Base-by-base conservation (phyloP, 2,113 vertebrate genomes). In the Tragelaphus buxtoni region DNA sequence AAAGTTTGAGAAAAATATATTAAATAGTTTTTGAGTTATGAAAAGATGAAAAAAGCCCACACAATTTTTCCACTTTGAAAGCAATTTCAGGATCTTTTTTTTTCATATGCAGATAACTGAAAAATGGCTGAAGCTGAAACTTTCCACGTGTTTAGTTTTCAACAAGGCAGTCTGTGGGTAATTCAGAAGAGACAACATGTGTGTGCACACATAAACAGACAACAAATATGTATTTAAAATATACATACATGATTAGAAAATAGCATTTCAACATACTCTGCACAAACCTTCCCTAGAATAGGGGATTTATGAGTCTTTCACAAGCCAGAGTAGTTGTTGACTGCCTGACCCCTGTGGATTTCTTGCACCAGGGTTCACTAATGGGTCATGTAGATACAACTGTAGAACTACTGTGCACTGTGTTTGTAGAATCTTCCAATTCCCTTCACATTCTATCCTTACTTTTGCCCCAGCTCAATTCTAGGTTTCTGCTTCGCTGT, bases 41-140 rank as follows among this genome's bases (percentile, higher is more conserved):
- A 98, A 94, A 98, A 95, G 96, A 98, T 90, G 97, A 98, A 97
- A 97, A 97, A 97, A 96, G 79, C 91, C 97, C 98, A 96, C 97
- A 97, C 96, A 97, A 97, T 97, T 96, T 98, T 98, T 98, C 97
- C 95, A 98, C 98, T 97, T 97, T 98, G 91, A 98, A 98, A 97
- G 97, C 98, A 98, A 98, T 98, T 98, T 98, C 28, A 91, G 79
- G 96, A 96, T 95, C 95, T 95, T 42, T 24, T 72, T n/a, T 92
- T 97, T 94, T 39, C 42, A 97, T 88, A 97, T 45, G 91, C 88
- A 96, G 81, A 97, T 94, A 97, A 96, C 82, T 97, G 94, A 96
- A 96, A 97, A 97, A 96, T 94, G 65, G 58, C 91, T 96, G 63
- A 87, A 79, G 95, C 96, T 97, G 96, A 98, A 96, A 98, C 89